phyloP scores from a whole-genome alignment of 1,140 invertebrate genomes.

The Saxidomus purpurata region DNA sequence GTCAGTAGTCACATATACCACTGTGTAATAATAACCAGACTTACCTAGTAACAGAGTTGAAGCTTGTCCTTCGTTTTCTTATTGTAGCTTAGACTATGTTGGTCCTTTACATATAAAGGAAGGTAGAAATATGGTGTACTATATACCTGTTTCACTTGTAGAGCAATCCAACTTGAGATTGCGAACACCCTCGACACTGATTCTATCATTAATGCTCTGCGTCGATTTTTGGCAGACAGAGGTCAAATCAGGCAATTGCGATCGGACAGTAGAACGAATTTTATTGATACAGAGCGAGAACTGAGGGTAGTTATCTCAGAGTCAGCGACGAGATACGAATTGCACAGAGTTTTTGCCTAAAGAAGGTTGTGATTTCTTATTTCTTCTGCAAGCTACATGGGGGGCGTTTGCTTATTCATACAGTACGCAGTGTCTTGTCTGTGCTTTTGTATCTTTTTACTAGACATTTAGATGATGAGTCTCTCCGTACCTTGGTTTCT shows the following conservation, averaged over 20 bases:
- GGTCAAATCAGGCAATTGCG: slow-evolving; percentile 64
- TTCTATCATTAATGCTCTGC: slow-evolving; percentile 71
- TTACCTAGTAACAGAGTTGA: slow-evolving; percentile 64
- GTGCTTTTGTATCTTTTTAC: slow-evolving; percentile 37
- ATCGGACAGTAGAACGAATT: slow-evolving; percentile 69
- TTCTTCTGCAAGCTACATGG: slow-evolving; percentile 67
- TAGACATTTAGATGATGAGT: slow-evolving; percentile 63
- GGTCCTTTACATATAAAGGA: slow-evolving; percentile 70
- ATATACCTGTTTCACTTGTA: slow-evolving; percentile 70
- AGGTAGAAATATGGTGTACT: slow-evolving; percentile 70
- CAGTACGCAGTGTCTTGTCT: slow-evolving; percentile 64
- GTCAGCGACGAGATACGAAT: too few relatives aligned
- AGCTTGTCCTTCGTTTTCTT: slow-evolving; percentile 63
- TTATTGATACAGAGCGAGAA: slow-evolving; percentile 62
- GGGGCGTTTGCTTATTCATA: slow-evolving; percentile 71
- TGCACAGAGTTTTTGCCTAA: slow-evolving; percentile 29
- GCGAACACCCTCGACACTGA: slow-evolving; percentile 71
- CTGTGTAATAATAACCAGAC: slow-evolving; percentile 64
- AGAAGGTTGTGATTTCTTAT: slow-evolving; percentile 64
- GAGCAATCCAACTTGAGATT: slow-evolving; percentile 74
- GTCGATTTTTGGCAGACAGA: slow-evolving; percentile 67
- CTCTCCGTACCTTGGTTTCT: slow-evolving; percentile 67
- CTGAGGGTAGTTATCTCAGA: slow-evolving; percentile 30
- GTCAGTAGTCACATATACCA: slow-evolving; percentile 2
- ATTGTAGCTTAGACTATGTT: slow-evolving; percentile 73